Conservation (phyloP, 2,888 invertebrate species). For the Eledone cirrhosa region DNA sequence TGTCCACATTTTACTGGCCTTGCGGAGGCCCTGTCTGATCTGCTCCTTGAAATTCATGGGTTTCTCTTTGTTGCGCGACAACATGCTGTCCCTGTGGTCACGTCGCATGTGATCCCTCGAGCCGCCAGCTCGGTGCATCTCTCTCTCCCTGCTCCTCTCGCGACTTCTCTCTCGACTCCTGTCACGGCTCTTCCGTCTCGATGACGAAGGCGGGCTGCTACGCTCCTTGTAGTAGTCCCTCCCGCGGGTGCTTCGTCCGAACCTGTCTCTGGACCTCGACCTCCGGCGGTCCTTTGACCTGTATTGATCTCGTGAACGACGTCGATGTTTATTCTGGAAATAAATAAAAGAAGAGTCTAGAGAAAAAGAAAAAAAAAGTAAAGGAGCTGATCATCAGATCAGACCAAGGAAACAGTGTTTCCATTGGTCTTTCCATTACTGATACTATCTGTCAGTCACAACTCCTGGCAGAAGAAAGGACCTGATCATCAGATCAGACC, state of each 20-base stretch:
- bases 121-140: constrained; percentile 26
- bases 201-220: constrained; percentile 1
- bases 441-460: too few species aligned
- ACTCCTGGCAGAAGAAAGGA: too few species aligned
- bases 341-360: background rate
- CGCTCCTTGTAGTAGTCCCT: constrained; percentile 13
- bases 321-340: constrained; percentile 7
- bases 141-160: constrained; percentile 21
- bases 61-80: constrained; percentile 38
- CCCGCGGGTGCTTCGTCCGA: constrained; percentile 3
- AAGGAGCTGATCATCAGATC: too few species aligned
- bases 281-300: constrained; percentile 36
- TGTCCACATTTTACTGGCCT: constrained; percentile 48
- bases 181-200: constrained; percentile 36
- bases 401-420: too few species aligned
- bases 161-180: constrained; percentile 38
- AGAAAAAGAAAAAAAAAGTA: too few species aligned
- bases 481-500: too few species aligned
- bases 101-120: constrained; percentile 33
- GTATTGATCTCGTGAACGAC: background rate
- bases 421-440: too few species aligned
- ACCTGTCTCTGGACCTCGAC: constrained; percentile 42
- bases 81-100: constrained; percentile 32
- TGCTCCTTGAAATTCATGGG: constrained; percentile 61
- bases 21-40: constrained; percentile 59